Evolutionary conservation across 2,113 vertebrate genomes (phyloP), one percentile per base, ranked within the genome.

Genomic region (Scolopax mira): DNA sequence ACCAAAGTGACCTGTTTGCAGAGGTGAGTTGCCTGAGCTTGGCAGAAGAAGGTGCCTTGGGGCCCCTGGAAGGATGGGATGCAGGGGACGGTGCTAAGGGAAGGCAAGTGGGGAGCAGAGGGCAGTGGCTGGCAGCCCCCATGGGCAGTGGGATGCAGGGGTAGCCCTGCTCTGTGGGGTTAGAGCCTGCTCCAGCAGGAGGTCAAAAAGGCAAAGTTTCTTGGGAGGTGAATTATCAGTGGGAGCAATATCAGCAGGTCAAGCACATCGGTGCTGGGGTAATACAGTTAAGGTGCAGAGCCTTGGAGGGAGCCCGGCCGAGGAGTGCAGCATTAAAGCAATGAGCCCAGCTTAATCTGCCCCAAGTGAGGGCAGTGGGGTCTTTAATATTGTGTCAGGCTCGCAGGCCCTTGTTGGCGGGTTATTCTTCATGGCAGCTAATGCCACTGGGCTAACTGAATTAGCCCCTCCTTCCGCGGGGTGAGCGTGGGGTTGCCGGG

Each of bases 191-290:
- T 96, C 79, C 11, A 28, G 86, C 52, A 95, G 89, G 93, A 98
- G 99, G 99, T 99, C 98, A 99, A 98, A 98, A 98, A 99, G 99
- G 98, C 98, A 99, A 98, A 98, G 98, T 98, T 98, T 98, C 98
- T 90, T 92, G 97, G 94, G 97, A 98, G 98, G 98, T 98, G 98
- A 99, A 98, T 98, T 97, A 97, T 97, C 97, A 98, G 96, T 97
- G 97, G 97, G 98, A 98, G 98, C 97, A 93, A 97, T 98, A 98
- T 85, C 48, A 31, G 85, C 97, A 98, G 96, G 97, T 97, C 97
- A 98, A 96, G 96, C 97, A 97, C 97, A 97, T 98, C 93, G 90
- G 98, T 98, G 96, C 97, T 94, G 96, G 96, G 96, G 97, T 99
- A 99, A 99, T 98, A 98, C 98, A 98, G 98, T 99, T 99, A 99